A percentile compares a stretch with the other conserved stretches of the same genome.
phyloP scores from a whole-genome alignment of 2,888 invertebrate genomes.

The Cosmia pyralina region DNA sequence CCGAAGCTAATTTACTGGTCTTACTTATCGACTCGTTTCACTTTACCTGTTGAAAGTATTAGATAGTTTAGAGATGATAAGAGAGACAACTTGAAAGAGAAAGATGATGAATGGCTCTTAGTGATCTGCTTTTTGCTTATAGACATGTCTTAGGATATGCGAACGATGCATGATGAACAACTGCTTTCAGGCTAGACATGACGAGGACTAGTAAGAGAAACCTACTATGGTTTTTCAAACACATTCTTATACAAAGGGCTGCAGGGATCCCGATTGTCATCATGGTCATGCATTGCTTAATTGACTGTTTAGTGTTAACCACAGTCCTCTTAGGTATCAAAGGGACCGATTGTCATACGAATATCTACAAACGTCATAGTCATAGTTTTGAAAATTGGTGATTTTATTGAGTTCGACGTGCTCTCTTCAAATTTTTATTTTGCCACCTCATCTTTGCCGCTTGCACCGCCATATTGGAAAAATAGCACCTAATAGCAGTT shows the following conservation, averaged over 20 bases:
- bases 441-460: no score
- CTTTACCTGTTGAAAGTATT: conserved; percentile 70
- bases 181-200: not conserved
- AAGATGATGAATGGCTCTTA: conserved; percentile 15
- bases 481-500: no score
- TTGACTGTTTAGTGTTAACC: not conserved
- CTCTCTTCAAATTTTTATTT: no score
- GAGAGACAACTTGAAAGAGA: conserved; percentile 13
- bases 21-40: conserved; percentile 63
- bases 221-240: not conserved
- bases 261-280: not conserved
- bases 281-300: conserved; percentile 1
- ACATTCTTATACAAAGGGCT: not conserved
- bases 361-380: no score
- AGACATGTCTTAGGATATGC: no score
- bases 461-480: no score
- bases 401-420: no score
- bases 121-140: not conserved
- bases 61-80: conserved; percentile 46
- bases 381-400: no score
- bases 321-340: no score
- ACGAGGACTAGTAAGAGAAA: not conserved
- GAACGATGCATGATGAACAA: not conserved
- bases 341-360: no score
- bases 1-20: conserved; percentile 73